phyloP scores from a whole-genome alignment of 1,140 invertebrate genomes.

The Drosophila hydei region DNA sequence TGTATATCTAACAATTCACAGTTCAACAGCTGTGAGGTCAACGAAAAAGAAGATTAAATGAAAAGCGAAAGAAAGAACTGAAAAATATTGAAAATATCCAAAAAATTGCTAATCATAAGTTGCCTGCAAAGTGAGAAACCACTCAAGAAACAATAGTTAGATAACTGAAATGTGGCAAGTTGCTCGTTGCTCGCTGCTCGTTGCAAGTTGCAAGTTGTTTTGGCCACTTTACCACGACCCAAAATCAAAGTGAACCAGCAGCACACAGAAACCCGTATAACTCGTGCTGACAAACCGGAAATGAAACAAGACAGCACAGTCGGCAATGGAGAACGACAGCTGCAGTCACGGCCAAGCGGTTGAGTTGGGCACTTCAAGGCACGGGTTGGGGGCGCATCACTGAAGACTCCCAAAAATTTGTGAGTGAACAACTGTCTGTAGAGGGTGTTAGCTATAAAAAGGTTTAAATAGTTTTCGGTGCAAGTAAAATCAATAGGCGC shows the following conservation, averaged over 20 bases:
- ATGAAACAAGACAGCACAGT: constrained; percentile 47
- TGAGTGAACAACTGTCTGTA: not conserved
- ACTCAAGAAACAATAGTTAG: constrained; percentile 6
- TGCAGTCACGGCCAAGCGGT: constrained; percentile 19
- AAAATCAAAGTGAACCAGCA: constrained; percentile 15
- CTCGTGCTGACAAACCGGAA: constrained; percentile 45
- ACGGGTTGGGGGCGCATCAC: not conserved
- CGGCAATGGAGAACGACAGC: constrained; percentile 32
- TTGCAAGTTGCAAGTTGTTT: constrained; percentile 9
- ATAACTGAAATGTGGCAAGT: constrained; percentile 31
- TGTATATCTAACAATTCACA: constrained; percentile 36
- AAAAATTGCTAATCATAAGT: constrained; percentile 45
- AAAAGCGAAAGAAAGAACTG: not conserved
- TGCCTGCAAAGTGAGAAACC: constrained; percentile 6
- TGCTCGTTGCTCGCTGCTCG: not conserved
- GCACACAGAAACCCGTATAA: constrained; percentile 11
- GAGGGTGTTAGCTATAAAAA: not conserved
- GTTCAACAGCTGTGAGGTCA: constrained; percentile 30
- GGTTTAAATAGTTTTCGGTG: constrained; percentile 27
- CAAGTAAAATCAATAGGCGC: constrained; percentile 39
- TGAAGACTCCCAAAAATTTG: not conserved
- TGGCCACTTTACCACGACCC: constrained; percentile 5
- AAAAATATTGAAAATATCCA: constrained; percentile 16
- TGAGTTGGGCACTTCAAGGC: not conserved
- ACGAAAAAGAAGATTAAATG: not conserved